phyloP scores from a whole-genome alignment of 2,888 invertebrate species.

The Limnephilus lunatus region DNA sequence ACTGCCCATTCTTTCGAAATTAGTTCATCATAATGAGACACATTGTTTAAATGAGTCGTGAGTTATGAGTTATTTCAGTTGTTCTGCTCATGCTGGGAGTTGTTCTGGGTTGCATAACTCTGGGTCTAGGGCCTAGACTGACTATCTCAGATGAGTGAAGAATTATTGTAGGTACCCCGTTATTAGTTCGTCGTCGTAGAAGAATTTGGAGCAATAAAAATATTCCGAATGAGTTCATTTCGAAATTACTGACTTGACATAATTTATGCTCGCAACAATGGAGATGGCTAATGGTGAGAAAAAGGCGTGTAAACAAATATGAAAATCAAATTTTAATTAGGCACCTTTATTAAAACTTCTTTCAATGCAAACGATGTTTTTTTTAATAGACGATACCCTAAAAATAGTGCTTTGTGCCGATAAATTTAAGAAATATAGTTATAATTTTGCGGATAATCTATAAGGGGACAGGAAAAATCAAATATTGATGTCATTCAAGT shows the following conservation, averaged over 20 bases:
- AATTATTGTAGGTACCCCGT: neutral
- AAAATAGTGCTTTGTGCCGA: too few species aligned
- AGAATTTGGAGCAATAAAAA: conserved; percentile 5
- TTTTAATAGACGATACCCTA: too few species aligned
- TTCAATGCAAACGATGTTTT: neutral
- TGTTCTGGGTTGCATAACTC: conserved; percentile 23
- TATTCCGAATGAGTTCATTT: conserved; percentile 14
- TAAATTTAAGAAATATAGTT: too few species aligned
- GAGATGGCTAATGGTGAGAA: neutral
- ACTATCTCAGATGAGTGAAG: neutral
- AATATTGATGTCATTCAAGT: too few species aligned
- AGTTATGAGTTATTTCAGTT: conserved; percentile 37
- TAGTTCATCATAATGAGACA: conserved; percentile 30
- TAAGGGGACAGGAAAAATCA: too few species aligned
- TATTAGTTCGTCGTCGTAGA: conserved; percentile 11
- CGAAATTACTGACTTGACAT: conserved; percentile 8
- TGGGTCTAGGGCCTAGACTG: neutral
- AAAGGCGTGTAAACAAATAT: neutral
- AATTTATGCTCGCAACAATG: conserved; percentile 4
- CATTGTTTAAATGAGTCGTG: conserved; percentile 32
- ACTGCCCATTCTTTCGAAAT: conserved; percentile 19
- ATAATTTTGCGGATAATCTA: too few species aligned
- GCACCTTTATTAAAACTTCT: neutral
- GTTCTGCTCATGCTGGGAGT: neutral
- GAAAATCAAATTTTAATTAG: neutral